These are phyloP conservation scores for Metallyticus violacea DNA, from an alignment of 2,888 invertebrate genomes.

Conservation along the genomic window DNA sequence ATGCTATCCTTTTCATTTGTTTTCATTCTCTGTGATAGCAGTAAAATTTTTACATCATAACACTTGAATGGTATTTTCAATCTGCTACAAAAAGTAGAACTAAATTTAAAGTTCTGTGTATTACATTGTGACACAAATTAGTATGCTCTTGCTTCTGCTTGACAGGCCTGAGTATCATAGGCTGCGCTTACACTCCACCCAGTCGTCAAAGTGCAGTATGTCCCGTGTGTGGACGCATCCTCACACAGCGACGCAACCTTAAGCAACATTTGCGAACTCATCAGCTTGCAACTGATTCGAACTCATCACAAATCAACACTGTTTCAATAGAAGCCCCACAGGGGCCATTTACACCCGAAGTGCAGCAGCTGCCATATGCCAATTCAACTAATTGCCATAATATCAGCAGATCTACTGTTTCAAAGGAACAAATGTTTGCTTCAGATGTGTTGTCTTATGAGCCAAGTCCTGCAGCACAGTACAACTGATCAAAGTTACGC, in stretches of 20 bases:
- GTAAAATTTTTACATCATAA: too few species aligned
- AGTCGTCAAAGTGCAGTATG: slow-evolving; percentile 27
- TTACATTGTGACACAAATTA: background rate
- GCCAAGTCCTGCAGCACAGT: background rate
- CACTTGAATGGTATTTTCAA: too few species aligned
- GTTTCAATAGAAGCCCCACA: background rate
- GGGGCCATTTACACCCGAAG: background rate
- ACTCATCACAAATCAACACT: background rate
- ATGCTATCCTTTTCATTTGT: too few species aligned
- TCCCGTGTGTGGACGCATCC: slow-evolving; percentile 25
- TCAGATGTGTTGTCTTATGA: background rate
- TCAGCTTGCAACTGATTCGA: background rate
- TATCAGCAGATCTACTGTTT: too few species aligned
- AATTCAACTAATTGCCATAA: too few species aligned
- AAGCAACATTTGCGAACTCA: slow-evolving; percentile 25
- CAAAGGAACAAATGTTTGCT: background rate
- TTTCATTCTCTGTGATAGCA: too few species aligned
- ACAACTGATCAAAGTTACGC: too few species aligned
- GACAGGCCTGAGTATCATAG: background rate
- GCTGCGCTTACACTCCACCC: slow-evolving; percentile 4
- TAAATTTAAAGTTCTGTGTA: too few species aligned
- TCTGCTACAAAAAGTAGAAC: too few species aligned
- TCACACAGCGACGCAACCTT: slow-evolving; percentile 25
- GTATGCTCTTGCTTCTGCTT: background rate
- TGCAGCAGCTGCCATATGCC: background rate